Base-by-base conservation (phyloP, 2,113 vertebrate genomes). In the Nerophis ophidion region DNA sequence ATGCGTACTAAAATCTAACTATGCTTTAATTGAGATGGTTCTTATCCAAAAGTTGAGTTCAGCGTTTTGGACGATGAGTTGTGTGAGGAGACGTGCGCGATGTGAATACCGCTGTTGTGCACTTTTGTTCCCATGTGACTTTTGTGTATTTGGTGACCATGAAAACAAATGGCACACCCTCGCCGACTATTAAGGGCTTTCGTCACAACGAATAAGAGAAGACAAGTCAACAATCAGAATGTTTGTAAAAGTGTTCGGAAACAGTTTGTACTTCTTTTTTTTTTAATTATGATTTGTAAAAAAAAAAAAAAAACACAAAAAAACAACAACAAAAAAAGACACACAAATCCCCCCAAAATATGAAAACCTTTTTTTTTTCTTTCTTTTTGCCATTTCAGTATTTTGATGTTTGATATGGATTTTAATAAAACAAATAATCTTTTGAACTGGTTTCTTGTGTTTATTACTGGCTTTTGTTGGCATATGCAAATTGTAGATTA, bases 331-430 rank as follows among this genome's bases (percentile, higher is more conserved):
- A 26, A 26, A 26, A 26, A 26, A 26, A 26, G 26, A 26, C 26
- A 26, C 13, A 57, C 76, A 64, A 82, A 67, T 26, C 7, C 12
- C 50, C 14, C n/a, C 40, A 79, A 77, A 70, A 61, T 17, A 68
- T 72, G 65, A 74, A 59, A 71, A 55, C 76, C 12, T 0, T 47
- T 56, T 68, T 61, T 57, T 72, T 54, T 63, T 10, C 55, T 48
- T 71, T 53, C 63, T 14, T 83, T 77, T 86, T 86, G 86, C 84
- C 85, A 85, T 91, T 91, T 88, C 85, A 90, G 88, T 91, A 90
- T 90, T 90, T 89, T 85, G 79, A 90, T 90, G 89, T 91, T 89
- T 88, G 86, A 89, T 84, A 86, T 87, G 88, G 84, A 86, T 89
- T 90, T 91, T 91, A 91, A 80, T 90, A 91, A 91, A 91, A 82